These are phyloP conservation scores for Apodemia hepburni DNA, from an alignment of 2,888 invertebrate species.

Conservation along the genomic window DNA sequence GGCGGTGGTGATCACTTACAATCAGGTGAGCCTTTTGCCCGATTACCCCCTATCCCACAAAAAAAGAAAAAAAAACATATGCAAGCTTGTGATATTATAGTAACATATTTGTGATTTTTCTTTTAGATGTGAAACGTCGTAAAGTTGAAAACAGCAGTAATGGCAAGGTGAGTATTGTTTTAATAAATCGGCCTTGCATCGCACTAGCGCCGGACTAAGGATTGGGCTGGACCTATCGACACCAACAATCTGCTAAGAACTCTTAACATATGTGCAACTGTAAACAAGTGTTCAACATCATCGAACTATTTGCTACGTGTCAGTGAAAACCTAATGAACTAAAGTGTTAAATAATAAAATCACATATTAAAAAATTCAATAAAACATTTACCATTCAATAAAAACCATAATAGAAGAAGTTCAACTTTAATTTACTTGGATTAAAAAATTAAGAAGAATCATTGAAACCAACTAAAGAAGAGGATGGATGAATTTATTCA, in stretches of 20 bases:
- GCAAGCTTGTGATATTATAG: too few relatives aligned
- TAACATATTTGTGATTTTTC: conserved; percentile 22
- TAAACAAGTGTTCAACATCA: background rate
- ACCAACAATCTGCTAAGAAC: conserved; percentile 21
- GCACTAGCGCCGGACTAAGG: conserved; percentile 77
- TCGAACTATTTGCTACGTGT: background rate
- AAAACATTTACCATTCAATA: background rate
- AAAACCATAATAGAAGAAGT: background rate
- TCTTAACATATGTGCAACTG: conserved; percentile 7
- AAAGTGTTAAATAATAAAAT: conserved; percentile 12
- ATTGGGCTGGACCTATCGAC: conserved; percentile 76
- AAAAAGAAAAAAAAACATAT: too few relatives aligned
- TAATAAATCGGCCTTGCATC: conserved; percentile 60
- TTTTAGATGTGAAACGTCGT: conserved; percentile 89
- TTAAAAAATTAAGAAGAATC: background rate
- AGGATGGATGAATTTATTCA: background rate
- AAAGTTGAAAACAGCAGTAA: conserved; percentile 87
- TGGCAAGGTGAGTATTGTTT: conserved; percentile 91
- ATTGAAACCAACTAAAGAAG: background rate
- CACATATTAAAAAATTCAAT: background rate
- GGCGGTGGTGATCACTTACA: too few relatives aligned
- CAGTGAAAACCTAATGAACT: conserved; percentile 12
- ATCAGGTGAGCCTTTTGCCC: too few relatives aligned
- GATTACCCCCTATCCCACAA: too few relatives aligned
- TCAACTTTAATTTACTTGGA: background rate